phyloP scores from a whole-genome alignment of 2,113 vertebrate species.

The Saccopteryx leptura region DNA sequence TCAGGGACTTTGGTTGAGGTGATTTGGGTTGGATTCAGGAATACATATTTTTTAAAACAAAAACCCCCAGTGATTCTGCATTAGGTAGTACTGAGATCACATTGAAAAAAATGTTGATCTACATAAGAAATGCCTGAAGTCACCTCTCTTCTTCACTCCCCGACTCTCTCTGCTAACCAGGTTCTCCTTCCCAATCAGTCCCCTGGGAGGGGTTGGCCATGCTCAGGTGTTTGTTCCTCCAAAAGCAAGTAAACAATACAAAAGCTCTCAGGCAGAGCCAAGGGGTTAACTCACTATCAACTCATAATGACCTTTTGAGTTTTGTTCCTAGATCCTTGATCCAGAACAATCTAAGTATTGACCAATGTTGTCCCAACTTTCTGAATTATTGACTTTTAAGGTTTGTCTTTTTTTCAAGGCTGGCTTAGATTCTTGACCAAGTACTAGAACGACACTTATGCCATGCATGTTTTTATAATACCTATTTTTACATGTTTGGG shows the following conservation, averaged over 20 bases:
- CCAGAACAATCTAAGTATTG: background rate
- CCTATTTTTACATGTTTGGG: background rate
- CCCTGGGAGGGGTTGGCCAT: background rate
- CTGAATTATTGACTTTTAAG: background rate
- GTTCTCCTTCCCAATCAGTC: rapidly evolving
- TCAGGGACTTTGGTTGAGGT: background rate
- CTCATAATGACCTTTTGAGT: background rate
- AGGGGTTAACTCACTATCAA: background rate
- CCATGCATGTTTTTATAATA: rapidly evolving
- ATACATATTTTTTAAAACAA: background rate
- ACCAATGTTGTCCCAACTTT: background rate
- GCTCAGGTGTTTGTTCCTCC: background rate
- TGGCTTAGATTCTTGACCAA: background rate
- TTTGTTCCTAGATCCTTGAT: background rate
- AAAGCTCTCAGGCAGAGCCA: background rate
- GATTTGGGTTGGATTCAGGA: background rate
- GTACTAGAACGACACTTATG: background rate
- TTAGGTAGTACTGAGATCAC: background rate
- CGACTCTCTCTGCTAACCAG: background rate
- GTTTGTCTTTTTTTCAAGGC: background rate
- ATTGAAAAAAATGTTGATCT: background rate
- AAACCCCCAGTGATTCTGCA: background rate
- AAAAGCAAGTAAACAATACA: background rate
- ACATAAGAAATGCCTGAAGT: background rate
- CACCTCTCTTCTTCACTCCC: background rate